Conservation (phyloP, 2,888 invertebrate genomes). For the Chromoteleia sp. region DNA sequence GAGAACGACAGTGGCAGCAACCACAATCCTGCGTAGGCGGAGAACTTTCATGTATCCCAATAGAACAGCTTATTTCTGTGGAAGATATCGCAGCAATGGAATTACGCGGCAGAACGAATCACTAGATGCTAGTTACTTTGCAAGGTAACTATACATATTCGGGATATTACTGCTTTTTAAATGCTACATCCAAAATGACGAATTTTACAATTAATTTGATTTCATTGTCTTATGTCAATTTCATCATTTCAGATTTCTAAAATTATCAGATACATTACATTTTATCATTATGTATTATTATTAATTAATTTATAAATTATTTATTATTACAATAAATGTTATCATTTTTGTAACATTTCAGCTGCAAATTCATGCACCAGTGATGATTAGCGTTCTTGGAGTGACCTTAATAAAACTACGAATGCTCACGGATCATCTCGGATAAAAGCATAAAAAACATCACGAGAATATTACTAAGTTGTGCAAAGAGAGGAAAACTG, state of each 20-base stretch:
- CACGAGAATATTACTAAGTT: conserved; percentile 15
- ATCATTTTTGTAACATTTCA: conserved; percentile 23
- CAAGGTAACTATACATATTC: too few species aligned
- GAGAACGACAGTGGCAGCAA: conserved; percentile 86
- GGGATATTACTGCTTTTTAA: too few species aligned
- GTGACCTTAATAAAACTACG: conserved; percentile 55
- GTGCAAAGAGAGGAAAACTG: conserved; percentile 35
- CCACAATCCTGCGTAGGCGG: conserved; percentile 91
- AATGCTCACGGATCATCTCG: conserved; percentile 48
- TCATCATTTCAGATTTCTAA: too few species aligned
- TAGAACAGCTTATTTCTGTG: conserved; percentile 89
- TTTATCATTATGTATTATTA: too few species aligned
- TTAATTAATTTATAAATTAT: too few species aligned
- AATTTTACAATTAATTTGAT: too few species aligned
- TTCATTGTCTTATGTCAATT: too few species aligned
- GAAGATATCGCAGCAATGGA: conserved; percentile 85
- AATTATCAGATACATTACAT: too few species aligned
- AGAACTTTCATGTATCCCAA: conserved; percentile 93
- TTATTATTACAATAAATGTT: background rate
- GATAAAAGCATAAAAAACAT: conserved; percentile 30
- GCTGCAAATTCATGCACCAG: conserved; percentile 59
- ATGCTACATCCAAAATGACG: too few species aligned
- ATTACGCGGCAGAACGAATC: conserved; percentile 81
- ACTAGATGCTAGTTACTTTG: conserved; percentile 75
- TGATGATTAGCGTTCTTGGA: conserved; percentile 63